Base-by-base conservation (phyloP, 2,797 vertebrate genomes). In the Dendrocincla tyrannina region DNA sequence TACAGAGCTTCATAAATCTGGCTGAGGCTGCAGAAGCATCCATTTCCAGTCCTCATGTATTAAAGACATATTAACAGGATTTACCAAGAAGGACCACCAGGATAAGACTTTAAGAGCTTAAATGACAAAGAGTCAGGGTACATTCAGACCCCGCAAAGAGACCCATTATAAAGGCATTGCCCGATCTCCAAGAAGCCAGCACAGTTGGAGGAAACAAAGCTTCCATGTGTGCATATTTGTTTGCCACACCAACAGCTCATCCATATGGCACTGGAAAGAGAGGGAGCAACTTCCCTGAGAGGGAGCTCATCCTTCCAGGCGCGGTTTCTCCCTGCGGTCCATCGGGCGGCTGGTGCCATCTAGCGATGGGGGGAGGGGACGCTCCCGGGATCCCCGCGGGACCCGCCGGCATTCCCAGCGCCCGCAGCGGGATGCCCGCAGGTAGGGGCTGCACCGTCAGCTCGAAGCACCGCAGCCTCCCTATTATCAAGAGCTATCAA, bases 341-440 rank as follows among this genome's bases (percentile, higher is more conserved):
- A 1, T 7, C 5, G 22, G 11, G 70, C 17, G 8, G 13, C 3
- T 89, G 95, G 50, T 96, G 97, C 97, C 98, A 96, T 33, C 98
- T 98, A 96, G 95, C 30, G 97, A 74, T 41, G 22, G 76, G 18
- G 23, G 58, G 44, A 20, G 75, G 24, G 19, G 56, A 19, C 4
- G 9, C 52, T 32, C 30, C 30, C 52, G 18, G 18, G 52, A 53
- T 53, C 52, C 52, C 52, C 17, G 30, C 18, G 52, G 52, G 18
- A 32, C 30, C 30, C 52, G 11, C 4, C 7, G 9, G 33, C 58
- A 27, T 15, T n/a, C 42, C 41, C 59, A 46, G 33, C 4, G 7
- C 37, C 28, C 5, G 33, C 46, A n/a, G 42, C 33, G 23, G 20
- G 44, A 9, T 33, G 35, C 8, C 20, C 46, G 14, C 5, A 52